phyloP scores from a whole-genome alignment of 2,113 vertebrate species.

The Turnix velox region DNA sequence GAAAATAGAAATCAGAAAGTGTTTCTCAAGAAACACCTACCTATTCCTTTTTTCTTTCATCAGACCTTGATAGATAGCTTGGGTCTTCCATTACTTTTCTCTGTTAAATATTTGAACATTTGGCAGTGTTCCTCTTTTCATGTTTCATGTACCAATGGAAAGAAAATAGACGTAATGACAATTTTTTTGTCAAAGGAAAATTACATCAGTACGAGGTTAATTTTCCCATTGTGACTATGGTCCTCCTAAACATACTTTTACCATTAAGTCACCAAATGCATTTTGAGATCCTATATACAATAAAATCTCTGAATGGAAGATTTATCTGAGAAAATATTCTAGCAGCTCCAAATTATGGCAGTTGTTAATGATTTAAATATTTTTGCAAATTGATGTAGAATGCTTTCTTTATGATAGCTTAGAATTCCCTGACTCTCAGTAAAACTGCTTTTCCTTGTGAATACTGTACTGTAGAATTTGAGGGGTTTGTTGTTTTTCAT shows the following conservation, averaged over 20 bases:
- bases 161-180: neutral
- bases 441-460: neutral
- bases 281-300: neutral
- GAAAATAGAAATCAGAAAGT: neutral
- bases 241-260: neutral
- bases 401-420: neutral
- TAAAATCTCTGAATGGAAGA: neutral
- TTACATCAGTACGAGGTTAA: neutral
- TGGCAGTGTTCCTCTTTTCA: neutral
- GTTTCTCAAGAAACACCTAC: neutral
- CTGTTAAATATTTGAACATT: neutral
- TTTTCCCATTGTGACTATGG: neutral
- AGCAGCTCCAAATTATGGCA: neutral
- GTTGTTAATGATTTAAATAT: neutral
- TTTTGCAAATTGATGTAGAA: neutral
- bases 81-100: neutral
- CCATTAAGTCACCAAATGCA: neutral
- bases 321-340: neutral
- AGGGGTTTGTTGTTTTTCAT: neutral
- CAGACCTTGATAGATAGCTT: neutral
- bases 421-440: neutral
- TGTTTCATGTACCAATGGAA: neutral
- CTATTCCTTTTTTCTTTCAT: neutral
- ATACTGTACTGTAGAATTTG: neutral
- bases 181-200: neutral